A percentile compares a stretch with the other conserved stretches of the same genome.
Conservation (phyloP, 2,888 invertebrate species). For the Dicycla oo region DNA sequence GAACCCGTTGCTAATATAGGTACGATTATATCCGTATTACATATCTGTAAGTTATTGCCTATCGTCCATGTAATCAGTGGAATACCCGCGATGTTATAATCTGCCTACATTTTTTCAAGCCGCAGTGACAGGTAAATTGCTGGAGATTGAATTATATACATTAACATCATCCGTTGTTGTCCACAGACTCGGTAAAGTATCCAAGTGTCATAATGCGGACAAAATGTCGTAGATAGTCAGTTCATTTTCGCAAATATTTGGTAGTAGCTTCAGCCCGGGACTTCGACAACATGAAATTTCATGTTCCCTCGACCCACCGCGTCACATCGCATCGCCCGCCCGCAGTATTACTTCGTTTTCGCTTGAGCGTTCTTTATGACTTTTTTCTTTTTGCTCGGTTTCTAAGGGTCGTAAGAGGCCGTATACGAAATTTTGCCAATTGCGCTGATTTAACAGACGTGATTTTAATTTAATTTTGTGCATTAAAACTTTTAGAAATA, state of each 20-base stretch:
- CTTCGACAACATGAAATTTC: no score
- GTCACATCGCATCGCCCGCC: no score
- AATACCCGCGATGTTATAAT: conserved; percentile 29
- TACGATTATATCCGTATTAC: conserved; percentile 12
- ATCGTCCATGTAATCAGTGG: conserved; percentile 25
- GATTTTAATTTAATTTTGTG: no score
- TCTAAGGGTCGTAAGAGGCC: no score
- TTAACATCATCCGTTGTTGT: conserved; percentile 77
- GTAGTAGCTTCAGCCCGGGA: not conserved
- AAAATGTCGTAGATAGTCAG: conserved; percentile 7
- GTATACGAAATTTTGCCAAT: no score
- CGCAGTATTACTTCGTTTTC: no score
- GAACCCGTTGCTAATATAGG: not conserved
- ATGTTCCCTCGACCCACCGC: no score
- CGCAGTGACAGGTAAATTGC: conserved; percentile 58
- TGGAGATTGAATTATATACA: conserved; percentile 74
- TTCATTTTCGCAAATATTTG: not conserved
- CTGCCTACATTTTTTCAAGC: conserved; percentile 6
- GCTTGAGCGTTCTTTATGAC: no score
- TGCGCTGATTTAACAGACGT: no score
- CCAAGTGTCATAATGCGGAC: conserved; percentile 24
- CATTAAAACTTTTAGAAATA: no score
- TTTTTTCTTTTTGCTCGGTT: no score
- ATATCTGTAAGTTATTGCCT: conserved; percentile 29
- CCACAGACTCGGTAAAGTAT: conserved; percentile 50